Conservation (phyloP, 2,113 vertebrate genomes). For the Calypte anna region DNA sequence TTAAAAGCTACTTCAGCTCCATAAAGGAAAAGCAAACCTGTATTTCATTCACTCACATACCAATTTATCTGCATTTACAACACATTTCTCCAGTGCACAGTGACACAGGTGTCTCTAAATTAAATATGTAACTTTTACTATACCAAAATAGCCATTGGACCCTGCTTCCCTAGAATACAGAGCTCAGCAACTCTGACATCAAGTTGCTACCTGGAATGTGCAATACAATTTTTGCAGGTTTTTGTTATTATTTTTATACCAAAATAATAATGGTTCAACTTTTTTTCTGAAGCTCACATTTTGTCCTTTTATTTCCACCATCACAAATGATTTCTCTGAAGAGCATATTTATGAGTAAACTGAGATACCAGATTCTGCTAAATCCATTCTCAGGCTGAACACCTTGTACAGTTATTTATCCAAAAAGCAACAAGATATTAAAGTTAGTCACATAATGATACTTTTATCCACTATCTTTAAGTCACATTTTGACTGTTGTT, state of each 20-base stretch:
- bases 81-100: too few relatives aligned
- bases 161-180: neutral
- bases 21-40: neutral
- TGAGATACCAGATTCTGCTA: neutral
- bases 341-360: neutral
- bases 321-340: neutral
- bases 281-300: neutral
- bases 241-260: neutral
- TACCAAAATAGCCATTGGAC: neutral
- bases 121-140: neutral
- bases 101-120: neutral
- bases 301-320: neutral
- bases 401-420: neutral
- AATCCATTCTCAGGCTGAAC: neutral
- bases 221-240: neutral
- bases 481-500: neutral
- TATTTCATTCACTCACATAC: neutral
- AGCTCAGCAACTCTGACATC: neutral
- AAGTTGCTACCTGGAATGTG: neutral
- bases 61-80: neutral
- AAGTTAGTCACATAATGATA: neutral
- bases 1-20: neutral
- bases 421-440: neutral
- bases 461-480: neutral
- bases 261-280: neutral